Evolutionary conservation across 30 jellyfish, hydroid and myxozoan genomes (phyloP).

Genomic region (Hydractinia symbiolongicarpus): DNA sequence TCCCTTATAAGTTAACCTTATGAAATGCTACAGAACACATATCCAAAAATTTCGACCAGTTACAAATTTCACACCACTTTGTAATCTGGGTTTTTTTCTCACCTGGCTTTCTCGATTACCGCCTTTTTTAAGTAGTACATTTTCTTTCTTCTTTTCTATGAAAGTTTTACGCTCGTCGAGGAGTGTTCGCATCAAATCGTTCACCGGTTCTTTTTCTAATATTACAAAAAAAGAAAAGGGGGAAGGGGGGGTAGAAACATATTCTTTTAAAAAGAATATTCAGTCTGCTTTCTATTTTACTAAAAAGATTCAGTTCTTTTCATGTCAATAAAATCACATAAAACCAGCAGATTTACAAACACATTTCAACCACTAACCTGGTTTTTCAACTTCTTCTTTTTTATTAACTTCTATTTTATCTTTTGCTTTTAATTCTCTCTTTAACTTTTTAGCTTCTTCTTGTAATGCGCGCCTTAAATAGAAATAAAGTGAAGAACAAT

Average conservation of each 20-base stretch:
- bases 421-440: slow-evolving; percentile 49
- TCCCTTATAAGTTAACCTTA: too few relatives aligned
- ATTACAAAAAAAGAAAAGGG: neutral
- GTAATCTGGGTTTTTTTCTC: neutral
- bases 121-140: slow-evolving; percentile 45
- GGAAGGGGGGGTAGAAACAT: too few relatives aligned
- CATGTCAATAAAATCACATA: too few relatives aligned
- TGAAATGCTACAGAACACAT: too few relatives aligned
- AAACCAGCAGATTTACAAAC: too few relatives aligned
- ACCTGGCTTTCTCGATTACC: slow-evolving; percentile 66
- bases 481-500: too few relatives aligned
- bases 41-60: too few relatives aligned
- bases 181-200: slow-evolving; percentile 63
- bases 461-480: slow-evolving; percentile 48
- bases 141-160: slow-evolving; percentile 52
- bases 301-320: too few relatives aligned
- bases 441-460: slow-evolving; percentile 64
- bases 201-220: slow-evolving; percentile 36
- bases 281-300: too few relatives aligned
- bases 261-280: too few relatives aligned
- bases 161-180: slow-evolving; percentile 50
- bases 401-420: neutral
- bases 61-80: too few relatives aligned
- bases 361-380: too few relatives aligned
- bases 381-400: neutral